phyloP scores from a whole-genome alignment of 2,113 vertebrate species.

The Silurus glanis region DNA sequence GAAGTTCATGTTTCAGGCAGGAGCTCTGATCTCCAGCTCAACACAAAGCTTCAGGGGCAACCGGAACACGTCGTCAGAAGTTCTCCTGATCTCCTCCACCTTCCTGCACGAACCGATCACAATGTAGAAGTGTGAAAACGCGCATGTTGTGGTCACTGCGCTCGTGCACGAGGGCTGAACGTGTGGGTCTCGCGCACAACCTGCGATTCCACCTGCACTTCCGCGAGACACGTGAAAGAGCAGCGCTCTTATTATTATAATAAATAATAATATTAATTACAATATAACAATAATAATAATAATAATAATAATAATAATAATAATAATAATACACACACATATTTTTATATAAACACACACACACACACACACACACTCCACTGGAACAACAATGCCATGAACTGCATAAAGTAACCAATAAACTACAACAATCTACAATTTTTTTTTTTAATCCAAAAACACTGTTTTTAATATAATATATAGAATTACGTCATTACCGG shows the following conservation, averaged over 20 bases:
- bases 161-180: neutral
- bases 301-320: too few species aligned
- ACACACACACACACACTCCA: too few species aligned
- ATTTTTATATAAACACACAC: too few species aligned
- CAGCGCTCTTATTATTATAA: neutral
- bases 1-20: slow-evolving; percentile 1
- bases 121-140: neutral
- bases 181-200: neutral
- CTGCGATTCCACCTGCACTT: neutral
- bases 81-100: slow-evolving; percentile 28
- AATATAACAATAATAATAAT: too few species aligned
- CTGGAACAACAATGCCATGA: neutral
- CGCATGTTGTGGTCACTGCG: neutral
- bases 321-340: too few species aligned
- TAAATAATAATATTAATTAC: too few species aligned
- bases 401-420: neutral
- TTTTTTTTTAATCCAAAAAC: neutral
- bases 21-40: too few species aligned
- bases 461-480: neutral
- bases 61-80: neutral
- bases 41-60: neutral
- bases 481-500: neutral
- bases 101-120: slow-evolving; percentile 24
- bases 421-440: neutral
- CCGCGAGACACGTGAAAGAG: neutral